Evolutionary conservation across 2,888 invertebrate genomes (phyloP), one percentile per base, ranked within the genome.

Genomic region (Zaprionus obscuricornis): DNA sequence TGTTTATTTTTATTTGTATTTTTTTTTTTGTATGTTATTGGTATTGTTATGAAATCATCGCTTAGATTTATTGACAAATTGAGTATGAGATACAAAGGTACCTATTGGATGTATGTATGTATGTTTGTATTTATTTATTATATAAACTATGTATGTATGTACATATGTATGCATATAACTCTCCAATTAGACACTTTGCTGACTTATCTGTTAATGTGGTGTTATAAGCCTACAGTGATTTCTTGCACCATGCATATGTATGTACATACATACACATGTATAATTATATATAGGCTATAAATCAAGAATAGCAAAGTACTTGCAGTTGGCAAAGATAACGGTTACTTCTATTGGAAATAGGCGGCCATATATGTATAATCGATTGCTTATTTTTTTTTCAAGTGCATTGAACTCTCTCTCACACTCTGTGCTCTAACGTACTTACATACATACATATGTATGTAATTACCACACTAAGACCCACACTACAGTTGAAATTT

Each of bases 321-420:
- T 31, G 16, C 34, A 43, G 43, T 47, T 36, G 11, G 16, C n/a
- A 10, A 1, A 45, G 67, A 59, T 67, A 66, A 51, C 50, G 33
- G 14, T 65, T 39, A 22, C 24, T 57, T 57, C 46, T 33, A 50
- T 57, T 13, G 4, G 16, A 20, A 18, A 47, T 27, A 24, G n/a
- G n/a, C 13, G 6, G 16, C 4, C 22, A 4, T 22, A 22, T 45
- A 24, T 10, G 2, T 27, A 2, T 47, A 16, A 13, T 16, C 16
- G 33, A 31, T 11, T 33, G 51, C 65, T 11, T 34, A 33, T n/a
- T 31, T 8, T 14, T 4, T 24, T 24, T 43, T 17, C 10, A 27
- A 54, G 67, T 67, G 68, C 67, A 54, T 11, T 68, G 67, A 68
- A 54, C 67, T 17, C 46, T 14, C n/a, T n/a, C n/a, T n/a, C n/a